Base-by-base conservation (phyloP, 2,113 vertebrate species). In the Carassius auratus region DNA sequence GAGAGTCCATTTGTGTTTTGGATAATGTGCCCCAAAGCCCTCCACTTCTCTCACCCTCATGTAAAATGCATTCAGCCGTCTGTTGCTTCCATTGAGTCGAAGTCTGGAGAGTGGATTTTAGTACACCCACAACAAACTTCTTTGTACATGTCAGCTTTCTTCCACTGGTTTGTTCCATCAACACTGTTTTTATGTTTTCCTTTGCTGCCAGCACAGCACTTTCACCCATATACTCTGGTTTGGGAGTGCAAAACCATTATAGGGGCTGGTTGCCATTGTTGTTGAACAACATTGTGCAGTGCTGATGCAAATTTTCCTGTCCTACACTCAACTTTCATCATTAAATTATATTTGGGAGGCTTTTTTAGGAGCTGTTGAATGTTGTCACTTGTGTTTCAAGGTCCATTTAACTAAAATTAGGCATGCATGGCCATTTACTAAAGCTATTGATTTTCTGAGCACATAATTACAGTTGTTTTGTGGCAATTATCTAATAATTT, bases 1-100 rank as follows among this genome's bases (percentile, higher is more conserved):
- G 42, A 73, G 33, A 83, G 74, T 86, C 77, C 77, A 84, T 86
- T 81, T 85, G 55, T 42, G 52, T 52, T 86, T 30, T 76, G 33
- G 38, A 84, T 85, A 76, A 77, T 78, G 74, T 86, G 69, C 59
- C 86, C 69, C 62, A 62, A 64, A 76, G 73, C 76, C 50, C 38
- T 73, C 50, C 48, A 78, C 59, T 30, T 85, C 68, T 80, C 33
- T 69, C 45, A 75, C 81, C 57, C 85, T 90, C 83, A 86, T 90
- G 86, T 69, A 88, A 88, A 83, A 88, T 88, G 87, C 83, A 87
- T 85, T 19, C 23, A 10, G 74, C 64, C 66, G 52, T 89, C 78
- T 87, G 83, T 86, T 87, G 84, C 76, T 86, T 80, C 38, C 61
- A 50, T 19, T 66, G 80, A 82, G 23, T 84, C 76, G 52, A 82